Base-by-base conservation (phyloP, 2,113 vertebrate genomes). In the Oncorhynchus clarkii region DNA sequence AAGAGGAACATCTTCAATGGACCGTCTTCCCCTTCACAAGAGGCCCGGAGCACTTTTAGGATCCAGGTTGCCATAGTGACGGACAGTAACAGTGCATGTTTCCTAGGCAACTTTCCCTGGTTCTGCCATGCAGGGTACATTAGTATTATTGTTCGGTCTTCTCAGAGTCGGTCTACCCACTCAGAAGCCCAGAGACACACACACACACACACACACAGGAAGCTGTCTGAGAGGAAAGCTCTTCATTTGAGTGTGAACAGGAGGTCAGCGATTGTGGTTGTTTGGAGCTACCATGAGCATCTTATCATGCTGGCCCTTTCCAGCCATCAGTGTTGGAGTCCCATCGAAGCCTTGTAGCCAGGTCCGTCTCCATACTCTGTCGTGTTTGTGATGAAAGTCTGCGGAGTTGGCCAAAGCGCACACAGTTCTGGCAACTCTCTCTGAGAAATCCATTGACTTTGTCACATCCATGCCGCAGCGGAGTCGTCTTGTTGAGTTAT, bases 21-120 rank as follows among this genome's bases (percentile, higher is more conserved):
- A 77, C 13, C 45, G 22, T 73, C 24, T 7, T 22, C 72, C 59
- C 4, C 76, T 31, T 67, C n/a, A 77, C 80, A 26, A 75, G 54
- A 81, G 73, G 59, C 57, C 66, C 54, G 1, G 14, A 62, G 78
- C 71, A 82, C 67, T 84, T 87, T 85, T 80, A 49, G 74, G 82
- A 85, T 78, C 71, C 73, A 60, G 78, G 91, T 89, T 85, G 51
- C 86, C 89, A 87, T 91, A 77, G 88, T 59, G 70, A 92, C 66
- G 12, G 59, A 80, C 68, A 70, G 82, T 86, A 87, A 85, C 85
- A 84, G 78, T 74, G 83, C 39, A 71, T 1, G 89, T 92, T 92
- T 87, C 90, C 90, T 81, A 90, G 86, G 80, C 51, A 77, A 92
- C 87, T 62, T 73, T 12, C 70, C 67, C 73, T 70, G 72, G 70